Evolutionary conservation across 2,888 invertebrate genomes (phyloP).

Genomic region (Ormia ochracea): DNA sequence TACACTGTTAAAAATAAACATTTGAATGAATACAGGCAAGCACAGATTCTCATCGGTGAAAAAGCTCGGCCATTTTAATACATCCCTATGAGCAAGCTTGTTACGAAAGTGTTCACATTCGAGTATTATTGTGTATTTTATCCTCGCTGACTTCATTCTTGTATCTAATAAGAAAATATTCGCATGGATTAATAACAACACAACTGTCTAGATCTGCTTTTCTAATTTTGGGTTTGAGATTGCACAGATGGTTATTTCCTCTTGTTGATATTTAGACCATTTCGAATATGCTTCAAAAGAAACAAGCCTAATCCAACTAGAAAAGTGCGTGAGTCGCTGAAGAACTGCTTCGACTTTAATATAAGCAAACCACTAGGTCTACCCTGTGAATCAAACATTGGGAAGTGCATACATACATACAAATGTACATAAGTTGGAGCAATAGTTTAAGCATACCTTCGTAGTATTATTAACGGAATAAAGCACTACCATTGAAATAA

Average conservation of each 20-base stretch:
- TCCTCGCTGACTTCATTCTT: conserved; percentile 51
- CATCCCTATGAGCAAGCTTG: no score
- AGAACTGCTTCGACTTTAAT: conserved; percentile 20
- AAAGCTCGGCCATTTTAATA: no score
- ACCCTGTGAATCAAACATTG: no score
- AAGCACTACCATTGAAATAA: conserved; percentile 44
- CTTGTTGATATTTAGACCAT: conserved; percentile 23
- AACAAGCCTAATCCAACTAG: not conserved
- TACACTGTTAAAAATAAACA: no score
- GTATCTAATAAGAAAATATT: conserved; percentile 55
- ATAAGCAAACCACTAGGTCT: no score
- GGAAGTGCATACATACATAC: not conserved
- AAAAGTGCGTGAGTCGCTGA: not conserved
- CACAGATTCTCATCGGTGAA: no score
- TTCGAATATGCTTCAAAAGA: not conserved
- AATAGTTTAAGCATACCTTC: not conserved
- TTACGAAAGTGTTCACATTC: not conserved
- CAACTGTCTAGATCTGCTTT: conserved; percentile 8
- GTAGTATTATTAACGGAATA: conserved; percentile 13
- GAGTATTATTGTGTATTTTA: conserved; percentile 27
- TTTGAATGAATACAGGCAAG: no score
- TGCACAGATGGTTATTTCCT: not conserved
- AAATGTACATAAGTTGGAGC: not conserved
- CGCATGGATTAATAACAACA: conserved; percentile 47
- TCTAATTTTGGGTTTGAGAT: not conserved